Evolutionary conservation across 2,113 vertebrate genomes (phyloP).

Genomic region (Rostratula benghalensis): DNA sequence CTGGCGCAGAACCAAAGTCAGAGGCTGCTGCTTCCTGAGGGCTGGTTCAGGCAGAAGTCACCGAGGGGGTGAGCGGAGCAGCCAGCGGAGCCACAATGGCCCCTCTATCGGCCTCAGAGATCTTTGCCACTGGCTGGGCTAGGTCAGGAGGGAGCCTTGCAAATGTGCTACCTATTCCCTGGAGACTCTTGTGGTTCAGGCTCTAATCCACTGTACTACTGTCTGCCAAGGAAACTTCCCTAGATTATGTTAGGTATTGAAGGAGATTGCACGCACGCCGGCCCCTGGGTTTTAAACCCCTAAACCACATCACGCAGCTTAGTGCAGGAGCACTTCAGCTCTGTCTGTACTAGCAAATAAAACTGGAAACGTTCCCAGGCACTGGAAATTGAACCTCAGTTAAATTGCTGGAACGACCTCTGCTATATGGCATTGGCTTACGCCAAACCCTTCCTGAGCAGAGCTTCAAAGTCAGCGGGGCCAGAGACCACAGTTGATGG

Average conservation of each 20-base stretch:
- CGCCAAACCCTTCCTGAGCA: neutral
- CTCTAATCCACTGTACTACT: conserved; percentile 30
- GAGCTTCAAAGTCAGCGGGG: neutral
- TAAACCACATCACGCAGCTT: neutral
- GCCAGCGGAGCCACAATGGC: accelerated
- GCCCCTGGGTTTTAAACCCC: neutral
- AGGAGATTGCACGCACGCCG: neutral
- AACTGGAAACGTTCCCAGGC: neutral
- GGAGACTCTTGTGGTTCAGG: conserved; percentile 30
- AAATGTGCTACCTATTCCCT: conserved; percentile 43
- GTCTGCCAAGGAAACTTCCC: conserved; percentile 47
- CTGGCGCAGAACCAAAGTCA: neutral
- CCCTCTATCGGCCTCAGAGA: neutral
- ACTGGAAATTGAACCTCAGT: neutral
- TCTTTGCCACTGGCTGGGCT: neutral
- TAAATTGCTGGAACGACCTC: neutral
- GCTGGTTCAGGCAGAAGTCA: conserved; percentile 10
- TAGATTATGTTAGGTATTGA: neutral
- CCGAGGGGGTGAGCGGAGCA: neutral
- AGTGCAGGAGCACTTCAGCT: neutral
- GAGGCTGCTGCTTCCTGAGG: neutral
- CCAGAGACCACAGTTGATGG: neutral
- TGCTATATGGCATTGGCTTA: neutral
- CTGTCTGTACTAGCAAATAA: neutral
- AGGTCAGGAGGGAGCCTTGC: neutral